A percentile compares a stretch with the other conserved stretches of the same genome.
phyloP scores from a whole-genome alignment of 2,113 vertebrate genomes.

The Microcebus tavaratra region DNA sequence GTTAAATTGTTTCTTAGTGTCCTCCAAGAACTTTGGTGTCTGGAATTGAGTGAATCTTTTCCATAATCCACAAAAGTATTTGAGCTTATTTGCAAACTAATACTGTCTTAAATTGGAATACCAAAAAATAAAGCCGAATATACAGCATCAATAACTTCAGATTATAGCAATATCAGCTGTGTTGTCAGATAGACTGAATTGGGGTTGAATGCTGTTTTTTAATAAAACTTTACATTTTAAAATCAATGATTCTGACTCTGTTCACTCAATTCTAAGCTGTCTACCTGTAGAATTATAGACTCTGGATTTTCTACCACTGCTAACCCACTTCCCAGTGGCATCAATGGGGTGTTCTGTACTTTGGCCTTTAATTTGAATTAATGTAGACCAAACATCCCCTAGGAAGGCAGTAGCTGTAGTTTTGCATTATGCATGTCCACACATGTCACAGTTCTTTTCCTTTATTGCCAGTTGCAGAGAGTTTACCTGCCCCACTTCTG shows the following conservation, averaged over 20 bases:
- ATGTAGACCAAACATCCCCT: not conserved
- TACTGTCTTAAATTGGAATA: not conserved
- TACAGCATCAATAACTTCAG: not conserved
- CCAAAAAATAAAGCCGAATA: not conserved
- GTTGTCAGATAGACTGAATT: not conserved
- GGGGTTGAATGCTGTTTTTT: not conserved
- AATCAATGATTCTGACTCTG: not conserved
- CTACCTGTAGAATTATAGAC: not conserved
- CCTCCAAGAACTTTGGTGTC: not conserved
- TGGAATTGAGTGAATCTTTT: conserved; percentile 49
- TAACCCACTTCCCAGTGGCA: not conserved
- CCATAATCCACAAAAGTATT: not conserved
- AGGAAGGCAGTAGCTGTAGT: not conserved
- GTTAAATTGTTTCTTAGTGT: not conserved
- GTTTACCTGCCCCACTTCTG: not conserved
- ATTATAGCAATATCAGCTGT: not conserved
- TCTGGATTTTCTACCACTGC: not conserved
- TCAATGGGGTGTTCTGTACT: not conserved
- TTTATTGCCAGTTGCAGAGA: not conserved
- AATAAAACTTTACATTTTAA: conserved; percentile 38
- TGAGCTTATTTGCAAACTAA: not conserved
- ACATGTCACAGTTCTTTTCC: not conserved
- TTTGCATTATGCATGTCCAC: not conserved
- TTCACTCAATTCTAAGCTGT: conserved; percentile 28
- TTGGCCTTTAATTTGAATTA: not conserved